phyloP scores from a whole-genome alignment of 2,113 vertebrate species.

The Tonatia bakeri region DNA sequence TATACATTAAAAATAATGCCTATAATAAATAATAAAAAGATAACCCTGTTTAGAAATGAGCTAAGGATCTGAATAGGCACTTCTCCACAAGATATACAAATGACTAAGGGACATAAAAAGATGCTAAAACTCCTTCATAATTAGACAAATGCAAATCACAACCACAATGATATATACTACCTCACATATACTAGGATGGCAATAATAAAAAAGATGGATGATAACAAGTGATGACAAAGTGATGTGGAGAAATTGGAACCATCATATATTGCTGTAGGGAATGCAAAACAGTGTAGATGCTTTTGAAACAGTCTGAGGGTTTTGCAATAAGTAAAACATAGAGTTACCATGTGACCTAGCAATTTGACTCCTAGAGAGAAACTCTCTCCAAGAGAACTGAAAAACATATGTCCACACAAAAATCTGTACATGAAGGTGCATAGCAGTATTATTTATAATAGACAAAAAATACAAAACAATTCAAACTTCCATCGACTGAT shows the following conservation, averaged over 20 bases:
- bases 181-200: not conserved
- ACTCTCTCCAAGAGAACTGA: no score
- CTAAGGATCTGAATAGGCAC: not conserved
- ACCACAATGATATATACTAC: not conserved
- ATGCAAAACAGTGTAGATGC: not conserved
- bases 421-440: not conserved
- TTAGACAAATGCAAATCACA: not conserved
- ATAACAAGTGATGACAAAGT: not conserved
- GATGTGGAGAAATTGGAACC: not conserved
- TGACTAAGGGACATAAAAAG: not conserved
- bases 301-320: not conserved
- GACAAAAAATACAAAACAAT: not conserved
- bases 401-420: no score
- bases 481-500: not conserved
- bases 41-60: not conserved
- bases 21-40: not conserved
- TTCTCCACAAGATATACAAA: not conserved
- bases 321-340: not conserved
- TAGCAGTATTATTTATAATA: not conserved
- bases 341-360: not conserved
- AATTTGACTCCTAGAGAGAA: no score
- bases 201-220: not conserved
- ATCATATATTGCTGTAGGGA: not conserved
- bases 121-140: not conserved
- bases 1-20: not conserved